phyloP scores from a whole-genome alignment of 2,797 vertebrate genomes.

The Propithecus perrieri region DNA sequence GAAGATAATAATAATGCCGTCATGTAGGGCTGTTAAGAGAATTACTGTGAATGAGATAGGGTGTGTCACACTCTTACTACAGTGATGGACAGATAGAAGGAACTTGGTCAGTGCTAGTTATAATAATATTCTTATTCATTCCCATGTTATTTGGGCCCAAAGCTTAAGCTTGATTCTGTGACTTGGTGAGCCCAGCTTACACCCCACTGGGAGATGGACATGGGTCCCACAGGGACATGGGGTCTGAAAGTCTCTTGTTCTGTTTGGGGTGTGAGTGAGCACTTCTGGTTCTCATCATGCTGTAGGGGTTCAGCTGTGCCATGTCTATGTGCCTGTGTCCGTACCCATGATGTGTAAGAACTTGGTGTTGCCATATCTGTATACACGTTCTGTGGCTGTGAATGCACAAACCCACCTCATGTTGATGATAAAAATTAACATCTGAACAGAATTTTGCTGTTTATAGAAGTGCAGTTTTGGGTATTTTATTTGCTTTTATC shows the following conservation, averaged over 20 bases:
- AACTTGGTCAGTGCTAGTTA: not conserved
- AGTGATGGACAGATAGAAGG: not conserved
- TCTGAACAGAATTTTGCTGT: not conserved
- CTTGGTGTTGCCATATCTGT: rapidly evolving
- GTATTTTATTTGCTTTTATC: not conserved
- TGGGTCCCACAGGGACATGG: not conserved
- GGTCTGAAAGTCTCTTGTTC: not conserved
- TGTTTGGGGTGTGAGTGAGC: not conserved
- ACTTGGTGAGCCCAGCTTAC: not conserved
- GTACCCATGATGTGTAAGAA: rapidly evolving
- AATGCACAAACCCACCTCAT: not conserved
- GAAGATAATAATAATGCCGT: not conserved
- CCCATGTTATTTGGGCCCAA: not conserved
- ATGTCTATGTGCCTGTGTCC: not conserved
- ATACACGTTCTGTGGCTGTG: not conserved
- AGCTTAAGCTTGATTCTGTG: not conserved
- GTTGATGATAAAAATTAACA: not conserved
- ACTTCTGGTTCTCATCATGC: not conserved
- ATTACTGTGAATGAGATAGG: not conserved
- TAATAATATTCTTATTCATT: not conserved
- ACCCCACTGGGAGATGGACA: not conserved
- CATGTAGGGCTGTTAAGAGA: not conserved
- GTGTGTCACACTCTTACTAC: not conserved
- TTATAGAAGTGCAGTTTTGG: not conserved
- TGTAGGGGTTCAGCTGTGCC: not conserved